phyloP scores from a whole-genome alignment of 2,888 invertebrate species.

The Drosophila rellima region DNA sequence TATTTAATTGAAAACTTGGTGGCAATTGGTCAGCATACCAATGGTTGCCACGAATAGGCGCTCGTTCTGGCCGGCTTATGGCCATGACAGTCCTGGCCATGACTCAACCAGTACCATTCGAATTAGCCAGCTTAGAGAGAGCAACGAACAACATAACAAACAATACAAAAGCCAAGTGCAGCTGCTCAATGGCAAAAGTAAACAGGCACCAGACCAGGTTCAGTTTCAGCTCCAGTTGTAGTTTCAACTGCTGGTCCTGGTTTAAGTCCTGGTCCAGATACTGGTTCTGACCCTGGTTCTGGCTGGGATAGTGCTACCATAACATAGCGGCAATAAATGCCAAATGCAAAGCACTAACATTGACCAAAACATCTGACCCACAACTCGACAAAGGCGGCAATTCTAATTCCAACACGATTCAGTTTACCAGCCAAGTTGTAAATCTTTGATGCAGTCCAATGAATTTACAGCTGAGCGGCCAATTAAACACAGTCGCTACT shows the following conservation, averaged over 20 bases:
- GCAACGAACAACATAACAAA: slow-evolving; percentile 56
- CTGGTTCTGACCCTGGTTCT: neutral
- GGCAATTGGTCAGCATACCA: slow-evolving; percentile 11
- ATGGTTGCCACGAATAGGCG: slow-evolving; percentile 6
- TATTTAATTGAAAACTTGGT: slow-evolving; percentile 61
- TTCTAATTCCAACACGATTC: slow-evolving; percentile 34
- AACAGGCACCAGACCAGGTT: slow-evolving; percentile 46
- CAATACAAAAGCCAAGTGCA: slow-evolving; percentile 71
- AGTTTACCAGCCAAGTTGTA: slow-evolving; percentile 56
- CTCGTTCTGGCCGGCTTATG: slow-evolving; percentile 43
- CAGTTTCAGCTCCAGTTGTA: slow-evolving; percentile 10
- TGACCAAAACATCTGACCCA: slow-evolving; percentile 69
- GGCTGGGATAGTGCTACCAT: slow-evolving; percentile 10
- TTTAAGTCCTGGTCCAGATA: slow-evolving; percentile 1
- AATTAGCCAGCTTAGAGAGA: slow-evolving; percentile 65
- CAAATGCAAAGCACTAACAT: slow-evolving; percentile 72
- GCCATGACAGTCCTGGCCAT: slow-evolving; percentile 42
- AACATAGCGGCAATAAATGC: slow-evolving; percentile 70
- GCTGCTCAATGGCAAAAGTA: slow-evolving; percentile 68
- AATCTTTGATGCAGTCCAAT: slow-evolving; percentile 78
- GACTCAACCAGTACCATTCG: slow-evolving; percentile 46
- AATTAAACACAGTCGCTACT: slow-evolving; percentile 62
- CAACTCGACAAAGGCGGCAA: neutral
- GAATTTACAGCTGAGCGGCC: slow-evolving; percentile 78
- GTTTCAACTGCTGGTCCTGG: neutral